Conservation (phyloP, 2,888 invertebrate genomes). For the Rhogogaster chlorosoma region DNA sequence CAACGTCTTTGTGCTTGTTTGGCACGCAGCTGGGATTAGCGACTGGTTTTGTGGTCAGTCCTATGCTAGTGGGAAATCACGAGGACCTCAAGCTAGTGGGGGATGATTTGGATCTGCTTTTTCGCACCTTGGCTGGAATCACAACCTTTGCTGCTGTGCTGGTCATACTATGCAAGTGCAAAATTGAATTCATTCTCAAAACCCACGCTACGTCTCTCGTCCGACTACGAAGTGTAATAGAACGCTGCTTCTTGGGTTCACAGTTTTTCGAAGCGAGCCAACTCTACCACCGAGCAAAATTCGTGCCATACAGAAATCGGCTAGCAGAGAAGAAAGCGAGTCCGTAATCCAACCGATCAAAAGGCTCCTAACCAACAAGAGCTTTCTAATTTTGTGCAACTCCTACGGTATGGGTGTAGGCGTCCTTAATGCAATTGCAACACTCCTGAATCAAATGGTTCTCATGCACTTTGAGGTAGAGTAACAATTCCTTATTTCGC, state of each 20-base stretch:
- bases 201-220: not conserved
- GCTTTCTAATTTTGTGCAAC: slow-evolving; percentile 81
- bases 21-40: slow-evolving; percentile 88
- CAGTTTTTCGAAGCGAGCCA: slow-evolving; percentile 82
- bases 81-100: slow-evolving; percentile 78
- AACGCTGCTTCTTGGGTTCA: not conserved
- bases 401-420: slow-evolving; percentile 87
- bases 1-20: slow-evolving; percentile 86
- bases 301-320: slow-evolving; percentile 68
- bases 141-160: slow-evolving; percentile 81
- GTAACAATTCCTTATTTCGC: slow-evolving; percentile 22
- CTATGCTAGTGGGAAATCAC: slow-evolving; percentile 79
- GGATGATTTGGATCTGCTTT: slow-evolving; percentile 71
- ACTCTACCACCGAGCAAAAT: slow-evolving; percentile 80
- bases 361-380: slow-evolving; percentile 80
- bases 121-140: slow-evolving; percentile 72
- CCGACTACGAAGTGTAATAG: not conserved
- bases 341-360: slow-evolving; percentile 73
- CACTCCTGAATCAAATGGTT: slow-evolving; percentile 80
- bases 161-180: slow-evolving; percentile 78
- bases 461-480: slow-evolving; percentile 77
- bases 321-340: slow-evolving; percentile 54
- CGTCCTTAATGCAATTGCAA: slow-evolving; percentile 86
- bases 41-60: slow-evolving; percentile 85
- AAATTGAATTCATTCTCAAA: not conserved